Percentiles rank a stretch among this genome's conserved stretches.
These are phyloP conservation scores for Oryctes rhinoceros DNA, from an alignment of 1,140 invertebrate genomes.

Conservation along the genomic window DNA sequence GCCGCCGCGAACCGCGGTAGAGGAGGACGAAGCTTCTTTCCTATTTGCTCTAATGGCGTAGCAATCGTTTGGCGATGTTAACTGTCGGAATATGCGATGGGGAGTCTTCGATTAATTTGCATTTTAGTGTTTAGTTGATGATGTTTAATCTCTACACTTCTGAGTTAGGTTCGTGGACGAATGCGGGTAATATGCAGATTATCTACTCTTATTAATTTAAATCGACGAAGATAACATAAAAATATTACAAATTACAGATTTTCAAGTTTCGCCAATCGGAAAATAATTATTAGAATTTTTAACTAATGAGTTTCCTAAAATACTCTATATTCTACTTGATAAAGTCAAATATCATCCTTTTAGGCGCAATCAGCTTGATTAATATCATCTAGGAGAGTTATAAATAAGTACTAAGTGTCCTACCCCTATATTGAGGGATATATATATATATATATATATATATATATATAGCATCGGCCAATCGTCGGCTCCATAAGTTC, in stretches of 20 bases:
- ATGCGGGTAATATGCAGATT: too few species aligned
- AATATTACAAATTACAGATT: too few species aligned
- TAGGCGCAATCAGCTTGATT: neutral
- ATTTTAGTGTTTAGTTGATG: neutral
- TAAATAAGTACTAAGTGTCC: neutral
- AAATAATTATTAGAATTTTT: too few species aligned
- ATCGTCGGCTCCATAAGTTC: neutral
- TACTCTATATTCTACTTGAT: too few species aligned
- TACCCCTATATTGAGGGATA: neutral
- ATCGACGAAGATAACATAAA: too few species aligned
- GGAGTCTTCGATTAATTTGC: conserved; percentile 1
- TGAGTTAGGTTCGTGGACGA: too few species aligned
- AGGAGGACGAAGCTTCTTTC: neutral
- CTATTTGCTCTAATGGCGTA: neutral
- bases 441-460: too few species aligned
- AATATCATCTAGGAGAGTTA: neutral
- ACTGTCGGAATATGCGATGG: neutral
- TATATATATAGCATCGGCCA: neutral
- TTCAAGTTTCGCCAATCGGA: too few species aligned
- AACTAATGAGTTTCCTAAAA: too few species aligned
- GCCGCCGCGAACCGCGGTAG: neutral
- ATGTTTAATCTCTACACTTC: neutral
- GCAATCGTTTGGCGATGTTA: neutral
- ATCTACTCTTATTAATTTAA: too few species aligned
- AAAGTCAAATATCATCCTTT: neutral